Evolutionary conservation across 2,113 vertebrate species (phyloP).

Genomic region (Salvelinus alpinus): DNA sequence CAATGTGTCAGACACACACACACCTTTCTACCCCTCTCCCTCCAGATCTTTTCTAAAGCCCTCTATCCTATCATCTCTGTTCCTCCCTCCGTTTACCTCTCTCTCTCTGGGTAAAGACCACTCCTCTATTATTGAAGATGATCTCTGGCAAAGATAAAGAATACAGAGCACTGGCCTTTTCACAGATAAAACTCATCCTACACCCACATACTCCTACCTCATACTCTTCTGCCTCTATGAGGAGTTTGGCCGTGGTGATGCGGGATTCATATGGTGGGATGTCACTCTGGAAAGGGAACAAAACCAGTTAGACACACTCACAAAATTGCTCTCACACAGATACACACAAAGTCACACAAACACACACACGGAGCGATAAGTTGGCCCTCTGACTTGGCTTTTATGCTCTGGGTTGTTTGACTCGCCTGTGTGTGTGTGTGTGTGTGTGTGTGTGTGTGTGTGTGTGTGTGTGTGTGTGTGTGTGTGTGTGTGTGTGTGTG

Average conservation of each 20-base stretch:
- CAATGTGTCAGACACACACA: conserved; percentile 40
- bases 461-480: too few relatives aligned
- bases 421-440: not conserved
- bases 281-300: conserved; percentile 47
- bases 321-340: too few relatives aligned
- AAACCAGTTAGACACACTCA: not conserved
- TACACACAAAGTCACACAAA: too few relatives aligned
- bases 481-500: too few relatives aligned
- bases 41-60: not conserved
- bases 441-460: too few relatives aligned
- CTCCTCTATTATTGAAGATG: conserved; percentile 66
- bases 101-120: conserved; percentile 60
- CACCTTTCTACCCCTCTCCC: conserved; percentile 6
- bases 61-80: not conserved
- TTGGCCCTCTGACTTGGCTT: too few relatives aligned
- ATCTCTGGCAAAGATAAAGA: conserved; percentile 61
- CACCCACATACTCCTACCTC: conserved; percentile 58
- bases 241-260: conserved; percentile 72
- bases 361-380: too few relatives aligned
- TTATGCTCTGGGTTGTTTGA: too few relatives aligned
- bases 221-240: conserved; percentile 68
- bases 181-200: conserved; percentile 4
- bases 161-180: conserved; percentile 46
- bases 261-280: conserved; percentile 68
- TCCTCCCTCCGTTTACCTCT: not conserved